Evolutionary conservation across 2,888 invertebrate species (phyloP).

Genomic region (Xestoiulus laeticollis): DNA sequence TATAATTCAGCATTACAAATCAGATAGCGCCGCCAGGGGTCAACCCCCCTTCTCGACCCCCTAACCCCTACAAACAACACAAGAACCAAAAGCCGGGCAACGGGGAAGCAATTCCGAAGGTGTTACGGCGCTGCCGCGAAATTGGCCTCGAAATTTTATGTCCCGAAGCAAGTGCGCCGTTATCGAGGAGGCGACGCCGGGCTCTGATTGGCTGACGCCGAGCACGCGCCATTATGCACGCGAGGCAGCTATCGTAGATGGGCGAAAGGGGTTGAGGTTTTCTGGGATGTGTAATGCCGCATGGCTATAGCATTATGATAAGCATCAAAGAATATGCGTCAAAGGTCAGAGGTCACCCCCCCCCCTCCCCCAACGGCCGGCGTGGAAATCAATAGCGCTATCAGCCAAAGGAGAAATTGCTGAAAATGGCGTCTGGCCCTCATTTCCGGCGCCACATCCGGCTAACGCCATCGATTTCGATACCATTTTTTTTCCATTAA

Average conservation of each 20-base stretch:
- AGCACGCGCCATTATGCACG: conserved; percentile 7
- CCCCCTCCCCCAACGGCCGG: too few species aligned
- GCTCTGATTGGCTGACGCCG: background rate
- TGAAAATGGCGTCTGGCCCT: too few species aligned
- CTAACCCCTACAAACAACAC: background rate
- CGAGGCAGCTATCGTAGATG: too few species aligned
- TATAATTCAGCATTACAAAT: conserved; percentile 26
- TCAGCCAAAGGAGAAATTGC: too few species aligned
- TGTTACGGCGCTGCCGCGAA: background rate
- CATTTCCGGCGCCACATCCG: too few species aligned
- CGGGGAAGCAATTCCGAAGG: background rate
- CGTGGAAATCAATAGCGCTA: too few species aligned
- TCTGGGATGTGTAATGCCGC: background rate
- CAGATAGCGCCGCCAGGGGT: conserved; percentile 8
- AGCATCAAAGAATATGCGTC: background rate
- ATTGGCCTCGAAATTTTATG: conserved; percentile 19
- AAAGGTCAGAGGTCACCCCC: conserved; percentile 11
- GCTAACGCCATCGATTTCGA: too few species aligned
- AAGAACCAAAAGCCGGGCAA: background rate
- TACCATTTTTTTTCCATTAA: too few species aligned
- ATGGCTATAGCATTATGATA: background rate
- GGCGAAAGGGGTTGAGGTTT: too few species aligned
- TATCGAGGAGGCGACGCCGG: background rate
- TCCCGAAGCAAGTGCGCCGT: conserved; percentile 8
- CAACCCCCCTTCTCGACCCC: background rate